These are phyloP conservation scores for Agonopterix heracliana DNA, from an alignment of 2,888 invertebrate species.

Conservation along the genomic window DNA sequence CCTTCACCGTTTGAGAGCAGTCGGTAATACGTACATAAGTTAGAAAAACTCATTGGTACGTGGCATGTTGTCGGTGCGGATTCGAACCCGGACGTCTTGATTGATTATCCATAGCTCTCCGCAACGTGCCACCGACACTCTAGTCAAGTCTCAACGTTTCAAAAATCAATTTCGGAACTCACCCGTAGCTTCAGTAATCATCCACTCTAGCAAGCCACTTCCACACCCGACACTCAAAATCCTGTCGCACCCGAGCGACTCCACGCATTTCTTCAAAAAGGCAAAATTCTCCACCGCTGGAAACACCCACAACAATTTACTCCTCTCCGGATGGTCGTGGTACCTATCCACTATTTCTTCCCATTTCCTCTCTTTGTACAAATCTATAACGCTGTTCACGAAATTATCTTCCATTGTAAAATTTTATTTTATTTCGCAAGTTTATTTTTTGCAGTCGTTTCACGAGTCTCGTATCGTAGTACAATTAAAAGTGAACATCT, in stretches of 20 bases:
- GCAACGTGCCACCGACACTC: no score
- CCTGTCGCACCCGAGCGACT: constrained; percentile 53
- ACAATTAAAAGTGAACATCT: constrained; percentile 33
- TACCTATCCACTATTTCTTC: constrained; percentile 56
- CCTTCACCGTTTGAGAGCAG: no score
- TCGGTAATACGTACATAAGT: no score
- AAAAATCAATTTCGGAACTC: constrained; percentile 16
- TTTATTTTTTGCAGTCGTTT: not conserved
- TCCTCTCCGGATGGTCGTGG: constrained; percentile 67
- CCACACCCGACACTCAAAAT: constrained; percentile 87
- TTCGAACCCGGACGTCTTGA: no score
- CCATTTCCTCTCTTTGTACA: constrained; percentile 67
- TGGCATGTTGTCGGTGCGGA: no score
- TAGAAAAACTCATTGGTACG: no score
- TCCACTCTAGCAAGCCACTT: constrained; percentile 89
- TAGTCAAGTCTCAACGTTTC: no score
- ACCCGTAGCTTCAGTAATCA: constrained; percentile 81
- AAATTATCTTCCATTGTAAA: constrained; percentile 52
- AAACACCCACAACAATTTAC: constrained; percentile 83
- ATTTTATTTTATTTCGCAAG: not conserved
- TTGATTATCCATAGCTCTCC: no score
- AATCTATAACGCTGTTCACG: constrained; percentile 43
- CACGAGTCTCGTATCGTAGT: constrained; percentile 1
- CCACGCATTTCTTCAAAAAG: constrained; percentile 70
- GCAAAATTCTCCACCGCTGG: constrained; percentile 80